Evolutionary conservation across 1,140 invertebrate genomes (phyloP), one percentile per base, ranked within the genome.

Genomic region (Ips typographus): DNA sequence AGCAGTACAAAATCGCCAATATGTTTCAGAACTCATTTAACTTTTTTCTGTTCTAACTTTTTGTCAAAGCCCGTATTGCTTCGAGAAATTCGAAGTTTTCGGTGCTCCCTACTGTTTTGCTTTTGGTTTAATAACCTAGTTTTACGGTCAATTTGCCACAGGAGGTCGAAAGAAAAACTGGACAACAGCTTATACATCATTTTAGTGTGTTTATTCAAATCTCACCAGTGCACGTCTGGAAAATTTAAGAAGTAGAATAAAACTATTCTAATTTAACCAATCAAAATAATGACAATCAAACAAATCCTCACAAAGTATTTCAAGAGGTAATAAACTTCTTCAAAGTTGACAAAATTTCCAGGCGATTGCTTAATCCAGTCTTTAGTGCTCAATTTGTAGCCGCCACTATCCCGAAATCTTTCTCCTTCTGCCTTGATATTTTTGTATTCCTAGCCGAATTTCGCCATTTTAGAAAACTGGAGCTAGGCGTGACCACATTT

Each of bases 401-500:
- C 44, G 7, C 44, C 44, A 49, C 44, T 22, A 49, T 6, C 6
- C 22, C 22, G 44, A 49, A 49, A 49, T 49, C 44, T 37, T 55
- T 55, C 52, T n/a, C 36, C 52, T 55, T 7, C 5, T 55, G 8
- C 37, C 37, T 6, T 5, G 52, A 55, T 55, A 55, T 55, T 55
- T 55, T 55, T 38, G 52, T 55, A 55, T 55, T 55, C 52, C 52
- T 55, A 5, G 6, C 2, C 37, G 52, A 59, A 59, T 41, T 59
- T 59, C 57, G 57, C 57, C 57, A 59, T 59, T 59, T 59, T 59
- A 59, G 8, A 41, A 59, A 36, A 59, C 57, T 59, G 7, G 8
- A 42, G 57, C 52, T 55, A 59, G 57, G 57, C 57, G 57, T 59
- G 57, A 59, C 57, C 57, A 59, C 57, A 59, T 59, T 59, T 59